Evolutionary conservation across 2,797 vertebrate genomes (phyloP).

Genomic region (Gastrophryne carolinensis): DNA sequence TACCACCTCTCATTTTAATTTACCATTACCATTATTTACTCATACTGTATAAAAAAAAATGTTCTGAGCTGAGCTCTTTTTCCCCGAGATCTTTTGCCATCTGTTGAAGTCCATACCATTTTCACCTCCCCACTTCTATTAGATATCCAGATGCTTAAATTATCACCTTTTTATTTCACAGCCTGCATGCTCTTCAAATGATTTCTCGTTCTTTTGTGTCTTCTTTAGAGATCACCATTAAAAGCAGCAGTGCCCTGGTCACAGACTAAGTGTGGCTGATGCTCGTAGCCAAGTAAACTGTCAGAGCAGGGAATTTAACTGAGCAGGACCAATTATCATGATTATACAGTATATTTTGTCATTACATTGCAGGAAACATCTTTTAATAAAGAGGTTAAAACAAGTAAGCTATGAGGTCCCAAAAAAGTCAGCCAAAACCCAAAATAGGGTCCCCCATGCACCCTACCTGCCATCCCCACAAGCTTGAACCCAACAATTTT

Average conservation of each 20-base stretch:
- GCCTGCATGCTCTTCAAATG: conserved; percentile 6
- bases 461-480: too few species aligned
- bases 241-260: conserved; percentile 10
- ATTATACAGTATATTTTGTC: conserved; percentile 32
- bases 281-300: conserved; percentile 18
- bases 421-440: too few species aligned
- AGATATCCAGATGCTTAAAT: conserved; percentile 30
- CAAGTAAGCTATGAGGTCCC: too few species aligned
- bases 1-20: too few species aligned
- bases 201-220: background rate
- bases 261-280: background rate
- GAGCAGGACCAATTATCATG: conserved; percentile 18
- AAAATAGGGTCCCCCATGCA: too few species aligned
- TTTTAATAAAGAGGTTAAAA: conserved; percentile 22
- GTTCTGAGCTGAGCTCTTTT: background rate
- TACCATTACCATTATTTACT: too few species aligned
- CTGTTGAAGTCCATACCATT: conserved; percentile 27
- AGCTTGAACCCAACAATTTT: too few species aligned
- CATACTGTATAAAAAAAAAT: too few species aligned
- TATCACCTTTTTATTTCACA: conserved; percentile 31
- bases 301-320: conserved; percentile 14
- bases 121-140: conserved; percentile 23
- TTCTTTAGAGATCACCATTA: background rate
- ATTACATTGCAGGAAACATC: conserved; percentile 25
- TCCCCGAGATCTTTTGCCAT: background rate